Evolutionary conservation across 2,113 vertebrate genomes (phyloP).

Genomic region (Tapirus terrestris): DNA sequence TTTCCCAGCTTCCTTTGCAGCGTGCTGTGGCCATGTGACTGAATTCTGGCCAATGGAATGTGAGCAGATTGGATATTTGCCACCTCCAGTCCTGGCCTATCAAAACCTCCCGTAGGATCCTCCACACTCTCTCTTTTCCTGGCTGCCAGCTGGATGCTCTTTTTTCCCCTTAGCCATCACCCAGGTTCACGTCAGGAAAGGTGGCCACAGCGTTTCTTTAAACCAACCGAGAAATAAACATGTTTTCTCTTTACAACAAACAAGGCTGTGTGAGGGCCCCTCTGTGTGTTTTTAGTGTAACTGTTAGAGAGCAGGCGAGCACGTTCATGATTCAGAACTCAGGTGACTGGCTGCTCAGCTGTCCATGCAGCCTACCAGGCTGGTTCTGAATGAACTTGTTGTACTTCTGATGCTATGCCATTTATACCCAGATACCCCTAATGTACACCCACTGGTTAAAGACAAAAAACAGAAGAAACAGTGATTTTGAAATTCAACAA

Average conservation of each 20-base stretch:
- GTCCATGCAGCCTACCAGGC: background rate
- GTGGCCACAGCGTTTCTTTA: background rate
- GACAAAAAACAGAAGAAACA: background rate
- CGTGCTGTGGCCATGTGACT: background rate
- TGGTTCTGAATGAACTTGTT: background rate
- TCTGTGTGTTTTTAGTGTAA: background rate
- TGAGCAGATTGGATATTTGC: background rate
- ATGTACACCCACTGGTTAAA: background rate
- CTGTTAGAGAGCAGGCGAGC: background rate
- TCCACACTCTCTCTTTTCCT: background rate
- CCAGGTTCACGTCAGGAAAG: background rate
- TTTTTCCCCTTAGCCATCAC: background rate
- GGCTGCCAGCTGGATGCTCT: no score
- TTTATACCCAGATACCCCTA: background rate
- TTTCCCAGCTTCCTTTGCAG: background rate
- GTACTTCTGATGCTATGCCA: background rate
- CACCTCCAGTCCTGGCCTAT: background rate
- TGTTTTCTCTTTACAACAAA: conserved; percentile 4
- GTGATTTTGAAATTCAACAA: background rate
- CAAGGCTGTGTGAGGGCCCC: background rate
- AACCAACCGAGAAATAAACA: background rate
- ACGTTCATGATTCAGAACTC: background rate
- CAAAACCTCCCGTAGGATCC: background rate
- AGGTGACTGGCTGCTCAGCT: background rate
- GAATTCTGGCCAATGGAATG: background rate